Evolutionary conservation across 2,113 vertebrate species (phyloP).

Genomic region (Sinocyclocheilus grahami): DNA sequence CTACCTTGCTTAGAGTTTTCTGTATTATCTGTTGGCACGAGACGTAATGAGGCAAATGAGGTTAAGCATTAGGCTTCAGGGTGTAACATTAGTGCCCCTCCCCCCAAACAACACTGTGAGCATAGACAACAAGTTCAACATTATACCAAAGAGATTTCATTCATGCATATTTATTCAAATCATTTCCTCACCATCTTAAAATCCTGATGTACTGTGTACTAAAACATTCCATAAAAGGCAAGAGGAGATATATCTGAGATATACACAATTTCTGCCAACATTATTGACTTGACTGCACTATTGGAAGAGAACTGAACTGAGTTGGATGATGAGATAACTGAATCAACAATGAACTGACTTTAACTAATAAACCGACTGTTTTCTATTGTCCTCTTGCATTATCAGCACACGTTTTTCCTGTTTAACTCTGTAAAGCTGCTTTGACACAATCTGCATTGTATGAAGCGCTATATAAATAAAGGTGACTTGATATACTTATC

Average conservation of each 20-base stretch:
- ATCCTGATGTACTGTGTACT: background rate
- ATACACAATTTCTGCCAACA: background rate
- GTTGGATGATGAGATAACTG: too few relatives aligned
- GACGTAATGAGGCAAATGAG: conserved; percentile 52
- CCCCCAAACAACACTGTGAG: background rate
- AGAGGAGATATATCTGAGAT: background rate
- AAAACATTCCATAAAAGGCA: background rate
- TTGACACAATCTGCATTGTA: too few relatives aligned
- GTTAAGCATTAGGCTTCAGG: conserved; percentile 37
- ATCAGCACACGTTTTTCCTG: too few relatives aligned
- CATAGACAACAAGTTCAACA: conserved; percentile 41
- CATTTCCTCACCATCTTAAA: background rate
- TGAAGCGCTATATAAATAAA: too few relatives aligned
- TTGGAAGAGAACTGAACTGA: too few relatives aligned
- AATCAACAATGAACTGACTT: too few relatives aligned
- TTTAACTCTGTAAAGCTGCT: too few relatives aligned
- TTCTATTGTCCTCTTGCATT: too few relatives aligned
- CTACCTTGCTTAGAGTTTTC: conserved; percentile 36
- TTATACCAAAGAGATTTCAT: background rate
- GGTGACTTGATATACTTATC: too few relatives aligned
- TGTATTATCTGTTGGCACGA: conserved; percentile 26
- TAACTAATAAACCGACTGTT: too few relatives aligned
- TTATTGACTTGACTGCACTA: too few relatives aligned
- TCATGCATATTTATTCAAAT: background rate
- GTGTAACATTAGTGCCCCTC: conserved; percentile 1